A percentile compares a stretch with the other conserved stretches of the same genome.
Conservation (phyloP, 1,140 invertebrate genomes). For the Platyscapa corneri region DNA sequence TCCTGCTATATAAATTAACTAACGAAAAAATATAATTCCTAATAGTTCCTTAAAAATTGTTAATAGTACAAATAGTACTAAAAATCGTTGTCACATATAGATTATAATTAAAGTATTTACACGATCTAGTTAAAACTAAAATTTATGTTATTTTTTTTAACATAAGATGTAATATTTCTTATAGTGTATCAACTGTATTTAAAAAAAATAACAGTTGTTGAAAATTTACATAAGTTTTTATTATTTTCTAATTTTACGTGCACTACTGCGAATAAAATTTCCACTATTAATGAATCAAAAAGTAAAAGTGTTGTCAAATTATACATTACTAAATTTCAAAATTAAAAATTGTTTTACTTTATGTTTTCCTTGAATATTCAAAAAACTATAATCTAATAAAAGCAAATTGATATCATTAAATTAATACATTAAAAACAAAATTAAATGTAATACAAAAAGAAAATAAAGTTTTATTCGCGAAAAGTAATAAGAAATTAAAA, state of each 20-base stretch:
- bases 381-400: not conserved
- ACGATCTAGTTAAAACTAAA: too few species aligned
- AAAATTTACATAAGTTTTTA: too few species aligned
- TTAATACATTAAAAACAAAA: too few species aligned
- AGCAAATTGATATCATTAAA: too few species aligned
- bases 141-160: too few species aligned
- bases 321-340: not conserved
- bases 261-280: not conserved
- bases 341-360: not conserved
- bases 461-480: too few species aligned
- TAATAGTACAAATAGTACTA: too few species aligned
- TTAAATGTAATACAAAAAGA: too few species aligned
- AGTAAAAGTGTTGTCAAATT: not conserved
- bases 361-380: not conserved
- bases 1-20: not conserved
- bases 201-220: not conserved
- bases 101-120: too few species aligned
- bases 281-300: not conserved
- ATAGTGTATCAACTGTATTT: not conserved
- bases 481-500: not conserved
- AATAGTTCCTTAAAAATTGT: not conserved
- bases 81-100: too few species aligned
- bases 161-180: not conserved
- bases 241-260: not conserved
- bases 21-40: not conserved